phyloP scores from a whole-genome alignment of 2,888 invertebrate species.

The Drosophila lacicola region DNA sequence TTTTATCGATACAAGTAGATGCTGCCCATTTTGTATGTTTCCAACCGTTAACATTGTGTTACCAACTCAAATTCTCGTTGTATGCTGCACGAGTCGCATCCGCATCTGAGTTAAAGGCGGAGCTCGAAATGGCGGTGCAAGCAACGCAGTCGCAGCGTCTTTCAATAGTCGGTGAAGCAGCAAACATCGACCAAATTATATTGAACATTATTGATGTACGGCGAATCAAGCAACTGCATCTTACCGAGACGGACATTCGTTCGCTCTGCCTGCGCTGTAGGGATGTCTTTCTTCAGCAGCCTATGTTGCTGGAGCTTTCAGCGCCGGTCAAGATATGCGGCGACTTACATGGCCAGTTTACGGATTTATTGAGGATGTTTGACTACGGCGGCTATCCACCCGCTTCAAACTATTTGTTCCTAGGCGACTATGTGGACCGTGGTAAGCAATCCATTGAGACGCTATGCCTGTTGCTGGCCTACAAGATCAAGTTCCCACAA shows the following conservation, averaged over 20 bases:
- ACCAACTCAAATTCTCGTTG: slow-evolving; percentile 34
- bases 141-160: slow-evolving; percentile 10
- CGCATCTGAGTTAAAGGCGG: not conserved
- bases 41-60: slow-evolving; percentile 4
- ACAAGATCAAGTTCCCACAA: slow-evolving; percentile 95
- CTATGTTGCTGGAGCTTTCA: slow-evolving; percentile 70
- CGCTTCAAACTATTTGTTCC: slow-evolving; percentile 98
- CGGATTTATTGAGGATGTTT: slow-evolving; percentile 92
- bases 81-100: slow-evolving; percentile 17
- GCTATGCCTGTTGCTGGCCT: slow-evolving; percentile 96
- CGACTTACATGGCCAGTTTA: slow-evolving; percentile 56
- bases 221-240: slow-evolving; percentile 41
- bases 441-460: slow-evolving; percentile 98
- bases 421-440: slow-evolving; percentile 98
- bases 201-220: slow-evolving; percentile 49
- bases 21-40: slow-evolving; percentile 21
- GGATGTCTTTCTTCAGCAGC: slow-evolving; percentile 47
- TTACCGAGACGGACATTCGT: slow-evolving; percentile 50
- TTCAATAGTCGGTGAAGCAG: slow-evolving; percentile 8
- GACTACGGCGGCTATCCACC: slow-evolving; percentile 99
- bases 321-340: slow-evolving; percentile 55
- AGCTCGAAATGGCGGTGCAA: slow-evolving; percentile 6
- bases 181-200: slow-evolving; percentile 53
- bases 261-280: slow-evolving; percentile 43
- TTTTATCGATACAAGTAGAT: slow-evolving; percentile 10